These are phyloP conservation scores for Macrostomum lignano DNA, from an alignment of 1,140 invertebrate genomes.

Conservation along the genomic window DNA sequence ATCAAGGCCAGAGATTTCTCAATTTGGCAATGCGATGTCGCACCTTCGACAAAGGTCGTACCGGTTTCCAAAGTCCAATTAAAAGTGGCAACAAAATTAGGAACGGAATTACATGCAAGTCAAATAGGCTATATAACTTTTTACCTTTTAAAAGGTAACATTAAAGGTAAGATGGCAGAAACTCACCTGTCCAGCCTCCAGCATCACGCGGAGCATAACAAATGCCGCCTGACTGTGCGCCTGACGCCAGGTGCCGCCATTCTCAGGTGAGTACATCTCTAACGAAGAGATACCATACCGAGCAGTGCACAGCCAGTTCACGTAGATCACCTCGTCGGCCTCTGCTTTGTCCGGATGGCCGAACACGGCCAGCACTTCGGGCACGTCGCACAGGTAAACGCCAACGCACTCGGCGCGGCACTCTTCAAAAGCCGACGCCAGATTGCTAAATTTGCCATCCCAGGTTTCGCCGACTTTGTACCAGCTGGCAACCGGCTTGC, in stretches of 20 bases:
- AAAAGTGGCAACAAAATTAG: too few relatives aligned
- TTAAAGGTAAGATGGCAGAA: too few relatives aligned
- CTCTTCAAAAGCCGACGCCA: conserved; percentile 71
- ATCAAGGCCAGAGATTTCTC: too few relatives aligned
- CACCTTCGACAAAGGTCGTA: too few relatives aligned
- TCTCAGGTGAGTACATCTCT: conserved; percentile 62
- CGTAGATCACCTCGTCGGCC: conserved; percentile 56
- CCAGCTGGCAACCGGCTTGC: too few relatives aligned
- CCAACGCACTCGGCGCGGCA: conserved; percentile 77
- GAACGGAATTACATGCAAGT: too few relatives aligned
- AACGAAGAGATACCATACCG: conserved; percentile 54
- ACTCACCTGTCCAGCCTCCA: conserved; percentile 40
- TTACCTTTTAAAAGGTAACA: too few relatives aligned
- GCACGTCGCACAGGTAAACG: conserved; percentile 46
- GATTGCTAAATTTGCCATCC: conserved; percentile 53
- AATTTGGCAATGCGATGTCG: too few relatives aligned
- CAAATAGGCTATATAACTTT: too few relatives aligned
- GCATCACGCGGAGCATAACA: conserved; percentile 51
- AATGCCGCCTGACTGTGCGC: conserved; percentile 64
- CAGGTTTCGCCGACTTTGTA: conserved; percentile 78
- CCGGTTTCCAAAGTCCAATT: too few relatives aligned
- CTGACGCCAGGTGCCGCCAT: conserved; percentile 53
- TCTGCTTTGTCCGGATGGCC: conserved; percentile 39
- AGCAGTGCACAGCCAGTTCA: conserved; percentile 61
- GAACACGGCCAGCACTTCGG: conserved; percentile 55